Conservation (phyloP, 2,888 invertebrate species). For the Mythimna lalbum region DNA sequence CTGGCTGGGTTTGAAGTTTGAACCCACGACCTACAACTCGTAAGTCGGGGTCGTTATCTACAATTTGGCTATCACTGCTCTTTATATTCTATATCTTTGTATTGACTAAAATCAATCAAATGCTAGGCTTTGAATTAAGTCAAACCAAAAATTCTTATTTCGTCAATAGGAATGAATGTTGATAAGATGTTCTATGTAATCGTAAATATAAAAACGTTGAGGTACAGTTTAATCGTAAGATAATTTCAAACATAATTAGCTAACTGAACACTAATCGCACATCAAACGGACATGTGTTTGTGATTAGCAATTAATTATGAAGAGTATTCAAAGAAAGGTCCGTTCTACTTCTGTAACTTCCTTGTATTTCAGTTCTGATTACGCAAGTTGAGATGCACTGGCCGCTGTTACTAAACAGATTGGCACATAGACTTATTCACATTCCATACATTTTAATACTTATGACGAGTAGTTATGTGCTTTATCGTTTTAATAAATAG, state of each 20-base stretch:
- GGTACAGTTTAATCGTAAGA: not conserved
- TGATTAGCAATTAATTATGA: conserved; percentile 40
- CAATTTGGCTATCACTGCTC: too few species aligned
- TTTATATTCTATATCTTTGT: not conserved
- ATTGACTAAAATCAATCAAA: not conserved
- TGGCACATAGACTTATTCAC: conserved; percentile 70
- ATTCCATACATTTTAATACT: conserved; percentile 68
- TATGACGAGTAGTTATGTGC: conserved; percentile 39
- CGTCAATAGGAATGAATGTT: too few species aligned
- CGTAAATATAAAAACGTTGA: not conserved
- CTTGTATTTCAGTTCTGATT: conserved; percentile 74
- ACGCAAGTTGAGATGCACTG: conserved; percentile 77
- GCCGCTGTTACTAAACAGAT: conserved; percentile 76
- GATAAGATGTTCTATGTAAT: too few species aligned
- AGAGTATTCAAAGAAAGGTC: conserved; percentile 61
- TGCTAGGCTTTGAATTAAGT: not conserved
- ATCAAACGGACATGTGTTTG: conserved; percentile 19
- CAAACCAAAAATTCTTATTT: not conserved
- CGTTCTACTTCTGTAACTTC: conserved; percentile 68
- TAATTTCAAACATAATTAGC: not conserved
- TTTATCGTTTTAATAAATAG: conserved; percentile 40
- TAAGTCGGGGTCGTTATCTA: too few species aligned
- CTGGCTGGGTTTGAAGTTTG: too few species aligned
- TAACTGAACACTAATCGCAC: conserved; percentile 18
- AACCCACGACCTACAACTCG: too few species aligned